Evolutionary conservation across 2,797 vertebrate species (phyloP), one percentile per base, ranked within the genome.

Genomic region (Oryzias dopingdopingensis): DNA sequence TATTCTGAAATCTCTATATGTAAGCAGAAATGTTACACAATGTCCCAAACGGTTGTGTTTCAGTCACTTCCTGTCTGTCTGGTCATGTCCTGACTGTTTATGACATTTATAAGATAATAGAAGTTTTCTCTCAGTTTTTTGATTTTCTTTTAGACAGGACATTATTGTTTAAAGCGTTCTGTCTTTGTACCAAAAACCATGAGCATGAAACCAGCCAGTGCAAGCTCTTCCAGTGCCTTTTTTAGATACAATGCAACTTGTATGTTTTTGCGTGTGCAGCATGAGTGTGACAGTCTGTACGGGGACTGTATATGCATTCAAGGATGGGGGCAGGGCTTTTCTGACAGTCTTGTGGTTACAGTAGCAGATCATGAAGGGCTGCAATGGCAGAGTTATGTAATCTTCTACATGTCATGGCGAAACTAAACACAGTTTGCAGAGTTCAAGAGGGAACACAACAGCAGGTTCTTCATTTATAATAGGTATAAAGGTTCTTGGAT

Each of bases 321-420:
- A 52, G 37, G 23, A 26, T 26, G 59, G 54, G 76, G 69, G 72
- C 14, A 46, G 62, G 62, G 18, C 46, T 14, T 70, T 14, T 4
- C 53, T 77, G 74, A 74, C 67, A 67, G 61, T 62, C 70, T 76
- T 68, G 37, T 67, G 62, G 69, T 54, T 66, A 74, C 72, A 80
- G 81, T 75, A 66, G 70, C 70, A 77, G 56, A 85, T 65, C 76
- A 69, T 67, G 32, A 42, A 67, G 55, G 70, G 65, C 48, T 69
- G 57, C 72, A 83, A 79, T 80, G 77, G 68, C 77, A 64, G 52
- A 54, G 54, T 88, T 88, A 84, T 65, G 81, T 80, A 86, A 86
- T 72, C 57, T 63, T 52, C 77, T 65, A 64, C 71, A 60, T 80
- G 73, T 75, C 81, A 78, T 43, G 5, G 65, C 10, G 26, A 49